Base-by-base conservation (phyloP, 2,888 invertebrate genomes). In the Lordiphosa fenestrarum region DNA sequence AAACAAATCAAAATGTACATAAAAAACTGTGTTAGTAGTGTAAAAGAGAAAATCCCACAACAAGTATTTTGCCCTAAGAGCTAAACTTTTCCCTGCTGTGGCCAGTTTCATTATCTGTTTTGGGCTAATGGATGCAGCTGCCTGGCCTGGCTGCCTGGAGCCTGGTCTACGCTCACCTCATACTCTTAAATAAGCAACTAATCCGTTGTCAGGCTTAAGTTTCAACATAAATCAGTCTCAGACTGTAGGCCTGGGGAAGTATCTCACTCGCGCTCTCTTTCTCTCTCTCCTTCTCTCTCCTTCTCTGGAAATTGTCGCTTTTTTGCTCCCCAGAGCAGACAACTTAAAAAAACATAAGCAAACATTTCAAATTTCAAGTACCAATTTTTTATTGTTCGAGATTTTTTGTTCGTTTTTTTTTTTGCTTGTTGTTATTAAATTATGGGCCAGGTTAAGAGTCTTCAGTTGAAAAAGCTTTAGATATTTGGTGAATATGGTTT, bases 121-220 rank as follows among this genome's bases (percentile, higher is more conserved):
- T 37, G 62, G 58, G 77, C 76, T 76, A 76, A 76, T 76, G 76
- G 76, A 76, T 65, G 84, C 84, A 84, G 84, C 84, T 84, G 81
- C 75, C 58, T 60, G 67, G 71, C 82, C 64, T 44, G 71, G 82
- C 65, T 61, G 73, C 65, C 42, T 36, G 15, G 44, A 53, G 23
- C 25, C 55, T 39, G 53, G 38, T 44, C 54, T 57, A 55, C 56
- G 46, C 40, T 21, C 44, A 36, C 48, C 19, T 38, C 21, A 30
- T 61, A 80, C 19, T 42, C 21, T 36, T 61, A 80, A 74, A 80
- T 73, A 69, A 59, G 62, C 83, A 70, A 84, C 78, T 84, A 84
- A 84, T 84, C 83, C 81, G 80, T 69, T 78, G 78, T 84, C 83
- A 66, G 63, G 61, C 78, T 61, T 70, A 82, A 78, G 83, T 72